Evolutionary conservation across 2,113 vertebrate genomes (phyloP).

Genomic region (Myotis lucifugus): DNA sequence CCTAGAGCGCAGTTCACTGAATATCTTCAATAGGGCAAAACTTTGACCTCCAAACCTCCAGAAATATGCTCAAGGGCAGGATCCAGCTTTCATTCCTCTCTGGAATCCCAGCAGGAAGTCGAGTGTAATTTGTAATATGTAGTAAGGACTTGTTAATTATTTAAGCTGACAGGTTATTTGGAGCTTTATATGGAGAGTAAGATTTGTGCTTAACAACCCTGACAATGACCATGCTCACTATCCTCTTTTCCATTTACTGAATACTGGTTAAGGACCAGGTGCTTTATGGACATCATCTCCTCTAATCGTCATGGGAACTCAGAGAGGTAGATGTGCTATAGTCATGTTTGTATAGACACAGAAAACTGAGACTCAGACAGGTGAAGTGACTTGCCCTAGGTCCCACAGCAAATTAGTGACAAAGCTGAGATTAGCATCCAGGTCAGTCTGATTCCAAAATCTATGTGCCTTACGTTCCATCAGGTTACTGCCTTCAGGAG

Average conservation of each 20-base stretch:
- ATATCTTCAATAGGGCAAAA: neutral
- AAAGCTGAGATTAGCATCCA: neutral
- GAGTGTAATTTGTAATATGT: neutral
- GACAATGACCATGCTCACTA: neutral
- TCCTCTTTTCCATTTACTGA: neutral
- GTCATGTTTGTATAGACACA: neutral
- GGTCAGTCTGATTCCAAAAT: slow-evolving; percentile 16
- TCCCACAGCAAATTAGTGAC: neutral
- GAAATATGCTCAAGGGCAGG: neutral
- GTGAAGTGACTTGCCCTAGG: neutral
- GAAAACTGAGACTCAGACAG: neutral
- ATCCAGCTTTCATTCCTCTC: neutral
- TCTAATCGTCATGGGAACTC: neutral
- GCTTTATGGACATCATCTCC: neutral
- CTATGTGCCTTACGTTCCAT: neutral
- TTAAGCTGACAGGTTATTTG: slow-evolving; percentile 22
- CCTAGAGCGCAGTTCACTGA: neutral
- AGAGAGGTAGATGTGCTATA: neutral
- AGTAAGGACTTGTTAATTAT: neutral
- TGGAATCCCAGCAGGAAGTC: slow-evolving; percentile 6
- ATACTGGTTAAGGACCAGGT: neutral
- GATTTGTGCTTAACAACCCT: slow-evolving; percentile 12
- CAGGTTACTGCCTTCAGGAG: neutral
- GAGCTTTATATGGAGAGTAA: neutral
- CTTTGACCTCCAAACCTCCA: neutral